Base-by-base conservation (phyloP, 2,888 invertebrate genomes). In the Hirtodrosophila alboralis region DNA sequence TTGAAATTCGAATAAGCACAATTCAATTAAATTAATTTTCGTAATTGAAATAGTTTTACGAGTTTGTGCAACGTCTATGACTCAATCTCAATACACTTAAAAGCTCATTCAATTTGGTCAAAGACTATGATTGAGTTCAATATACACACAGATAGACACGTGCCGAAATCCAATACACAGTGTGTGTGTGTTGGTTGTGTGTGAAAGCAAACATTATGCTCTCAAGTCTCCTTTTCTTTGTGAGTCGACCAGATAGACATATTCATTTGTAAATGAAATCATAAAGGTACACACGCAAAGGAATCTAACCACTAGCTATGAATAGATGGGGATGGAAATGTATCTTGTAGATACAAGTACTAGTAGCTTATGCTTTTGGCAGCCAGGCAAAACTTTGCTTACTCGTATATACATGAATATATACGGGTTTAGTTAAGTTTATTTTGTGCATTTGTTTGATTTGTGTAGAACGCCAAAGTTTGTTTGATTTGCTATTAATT, bases 401-500 rank as follows among this genome's bases (percentile, higher is more conserved):
- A 4, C 27, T 28, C 13, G n/a, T 36, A 40, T 43, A 14, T 33
- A 38, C 41, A 30, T 37, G 38, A 36, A 21, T 47, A 40, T 21
- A 48, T n/a, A n/a, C n/a, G n/a, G n/a, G n/a, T n/a, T n/a, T n/a
- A n/a, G n/a, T n/a, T n/a, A n/a, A 44, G 68, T 59, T 66, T 49
- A 33, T 58, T 68, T 71, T 45, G 52, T 53, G 58, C 41, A 51
- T 62, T 63, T 63, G 52, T 27, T 40, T 53, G 38, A 43, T 43
- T 43, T 43, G 41, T 56, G 26, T 41, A 33, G 45, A 10, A 28
- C 21, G 37, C 12, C 13, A 26, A 84, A 85, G 62, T 84, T 81
- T 83, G 87, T 83, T 83, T 83, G 83, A 84, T 83, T 85, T 86
- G 76, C 83, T 79, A 86, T 86, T 83, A 83, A 83, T 83, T 83